These are phyloP conservation scores for Lethenteron camtschaticum DNA, from an alignment of 2,113 vertebrate species.

Conservation along the genomic window DNA sequence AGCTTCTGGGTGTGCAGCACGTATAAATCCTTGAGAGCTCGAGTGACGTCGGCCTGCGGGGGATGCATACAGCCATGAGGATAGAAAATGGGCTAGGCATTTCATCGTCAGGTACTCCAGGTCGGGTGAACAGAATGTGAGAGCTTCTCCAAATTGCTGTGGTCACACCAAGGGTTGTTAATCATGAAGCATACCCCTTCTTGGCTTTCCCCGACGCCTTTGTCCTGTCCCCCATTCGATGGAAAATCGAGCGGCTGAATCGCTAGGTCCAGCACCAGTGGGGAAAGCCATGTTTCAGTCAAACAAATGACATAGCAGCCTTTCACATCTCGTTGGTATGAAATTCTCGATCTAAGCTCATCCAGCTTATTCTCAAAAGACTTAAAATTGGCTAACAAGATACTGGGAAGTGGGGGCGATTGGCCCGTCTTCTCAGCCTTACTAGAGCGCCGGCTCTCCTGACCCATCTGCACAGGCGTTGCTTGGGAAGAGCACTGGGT, in stretches of 20 bases:
- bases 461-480: neutral
- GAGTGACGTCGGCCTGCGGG: neutral
- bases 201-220: neutral
- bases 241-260: neutral
- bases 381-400: neutral
- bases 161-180: neutral
- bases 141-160: neutral
- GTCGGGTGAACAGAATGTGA: neutral
- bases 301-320: neutral
- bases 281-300: neutral
- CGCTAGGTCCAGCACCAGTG: neutral
- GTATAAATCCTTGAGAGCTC: neutral
- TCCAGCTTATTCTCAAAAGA: neutral
- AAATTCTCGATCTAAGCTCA: neutral
- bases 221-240: neutral
- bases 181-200: neutral
- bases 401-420: neutral
- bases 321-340: neutral
- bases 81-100: neutral
- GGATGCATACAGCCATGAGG: neutral
- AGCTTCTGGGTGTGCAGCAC: neutral
- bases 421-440: neutral
- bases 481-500: neutral
- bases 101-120: neutral
- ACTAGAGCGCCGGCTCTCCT: neutral